Evolutionary conservation across 2,797 vertebrate genomes (phyloP), one percentile per base, ranked within the genome.

Genomic region (Lacerta bilineata): DNA sequence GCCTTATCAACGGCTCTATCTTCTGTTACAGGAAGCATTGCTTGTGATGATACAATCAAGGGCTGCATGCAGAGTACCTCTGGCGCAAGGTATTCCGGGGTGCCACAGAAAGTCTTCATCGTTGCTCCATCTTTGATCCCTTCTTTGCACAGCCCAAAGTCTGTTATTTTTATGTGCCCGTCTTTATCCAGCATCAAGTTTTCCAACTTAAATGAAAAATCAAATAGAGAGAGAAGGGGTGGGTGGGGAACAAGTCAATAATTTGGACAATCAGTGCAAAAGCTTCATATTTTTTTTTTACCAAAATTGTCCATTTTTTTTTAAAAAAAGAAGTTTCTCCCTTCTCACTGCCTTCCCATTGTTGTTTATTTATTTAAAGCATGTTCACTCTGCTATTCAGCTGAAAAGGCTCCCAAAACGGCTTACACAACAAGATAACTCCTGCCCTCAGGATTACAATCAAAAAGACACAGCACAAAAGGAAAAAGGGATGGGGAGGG

Each of bases 171-270:
- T 96, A 99, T 98, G 96, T 99, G 99, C 87, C 98, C 98, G 2
- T 99, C 99, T 97, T 99, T 99, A 96, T 99, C 99, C 97, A 99
- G 97, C 98, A 99, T 99, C 91, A 99, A 98, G 95, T 99, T 99
- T 97, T 99, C 99, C 98, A 99, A 91, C 99, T 99, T 89, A 25
- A 88, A 94, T 90, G 64, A 92, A 90, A 92, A 79, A 50, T 50
- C 50, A 61, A 61, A 23, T 61, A 92, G 89, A 85, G 80, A 39
- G 15, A 87, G 78, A 93, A 75, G 9, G 25, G n/a, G n/a, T n/a
- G n/a, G n/a, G 46, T 3, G 46, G 4, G 6, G 33, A 9, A 74
- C 36, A 15, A 74, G 72, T 74, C 11, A 27, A 43, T 25, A 1
- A 29, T 79, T 79, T 55, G 46, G n/a, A 33, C 4, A 39, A 15